These are phyloP conservation scores for Alsophila aescularia DNA, from an alignment of 2,888 invertebrate species.

Conservation along the genomic window DNA sequence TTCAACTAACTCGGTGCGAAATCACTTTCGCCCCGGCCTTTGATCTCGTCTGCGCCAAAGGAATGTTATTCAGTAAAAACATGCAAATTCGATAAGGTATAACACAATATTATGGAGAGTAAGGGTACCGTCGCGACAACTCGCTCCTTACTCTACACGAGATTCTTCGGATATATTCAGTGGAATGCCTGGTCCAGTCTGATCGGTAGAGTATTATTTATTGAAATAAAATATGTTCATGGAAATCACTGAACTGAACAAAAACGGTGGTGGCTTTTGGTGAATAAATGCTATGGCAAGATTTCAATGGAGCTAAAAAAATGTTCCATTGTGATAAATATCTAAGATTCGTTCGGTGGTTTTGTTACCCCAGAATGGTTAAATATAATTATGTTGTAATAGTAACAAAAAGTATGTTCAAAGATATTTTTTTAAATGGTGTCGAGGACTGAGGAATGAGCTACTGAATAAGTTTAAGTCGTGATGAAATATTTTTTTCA, in stretches of 20 bases:
- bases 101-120: constrained; percentile 80
- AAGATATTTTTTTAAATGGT: too few species aligned
- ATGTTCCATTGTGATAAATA: too few species aligned
- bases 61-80: constrained; percentile 85
- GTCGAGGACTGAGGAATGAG: too few species aligned
- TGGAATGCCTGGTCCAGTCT: constrained; percentile 33
- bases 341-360: too few species aligned
- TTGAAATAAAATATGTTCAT: constrained; percentile 13
- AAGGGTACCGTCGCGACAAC: constrained; percentile 54
- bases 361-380: too few species aligned
- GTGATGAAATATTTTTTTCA: too few species aligned
- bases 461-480: too few species aligned
- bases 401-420: too few species aligned
- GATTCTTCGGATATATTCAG: constrained; percentile 64
- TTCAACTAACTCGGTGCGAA: constrained; percentile 84
- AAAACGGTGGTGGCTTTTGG: neutral
- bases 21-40: constrained; percentile 82
- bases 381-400: too few species aligned
- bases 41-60: constrained; percentile 82
- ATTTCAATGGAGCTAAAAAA: too few species aligned
- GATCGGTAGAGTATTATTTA: constrained; percentile 28
- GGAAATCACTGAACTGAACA: constrained; percentile 1
- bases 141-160: constrained; percentile 51
- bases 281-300: neutral
- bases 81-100: constrained; percentile 85